phyloP scores from a whole-genome alignment of 2,888 invertebrate genomes.

The Stenoptilia bipunctidactyla region DNA sequence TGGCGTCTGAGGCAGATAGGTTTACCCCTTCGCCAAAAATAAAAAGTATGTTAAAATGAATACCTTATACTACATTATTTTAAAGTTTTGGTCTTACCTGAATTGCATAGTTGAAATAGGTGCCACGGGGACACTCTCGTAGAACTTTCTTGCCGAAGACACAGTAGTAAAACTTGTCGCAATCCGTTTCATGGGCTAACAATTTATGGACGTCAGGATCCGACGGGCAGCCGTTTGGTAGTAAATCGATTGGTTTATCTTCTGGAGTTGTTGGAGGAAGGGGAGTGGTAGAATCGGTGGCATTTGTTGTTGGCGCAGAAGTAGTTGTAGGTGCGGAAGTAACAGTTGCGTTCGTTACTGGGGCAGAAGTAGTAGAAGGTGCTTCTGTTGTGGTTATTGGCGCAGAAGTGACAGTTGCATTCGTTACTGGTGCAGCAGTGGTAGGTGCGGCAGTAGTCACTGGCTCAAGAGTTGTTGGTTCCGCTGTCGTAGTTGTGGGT shows the following conservation, averaged over 20 bases:
- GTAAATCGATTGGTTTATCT: background rate
- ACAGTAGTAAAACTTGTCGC: conserved; percentile 24
- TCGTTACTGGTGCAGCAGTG: conserved; percentile 3
- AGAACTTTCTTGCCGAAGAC: conserved; percentile 17
- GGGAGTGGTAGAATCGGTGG: too few species aligned
- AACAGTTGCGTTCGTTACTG: background rate
- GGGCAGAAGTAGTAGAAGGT: background rate
- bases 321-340: conserved; percentile 9
- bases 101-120: conserved; percentile 10
- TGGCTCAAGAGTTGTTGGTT: too few species aligned
- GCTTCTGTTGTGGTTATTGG: conserved; percentile 8
- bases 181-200: conserved; percentile 24
- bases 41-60: too few species aligned
- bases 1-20: too few species aligned
- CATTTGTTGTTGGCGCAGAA: conserved; percentile 1
- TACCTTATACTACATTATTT: too few species aligned
- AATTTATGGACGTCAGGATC: conserved; percentile 19
- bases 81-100: too few species aligned
- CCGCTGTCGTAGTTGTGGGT: too few species aligned
- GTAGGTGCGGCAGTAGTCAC: too few species aligned
- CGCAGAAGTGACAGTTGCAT: too few species aligned
- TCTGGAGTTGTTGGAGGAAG: background rate
- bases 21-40: too few species aligned
- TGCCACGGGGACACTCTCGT: conserved; percentile 16
- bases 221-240: conserved; percentile 25